Conservation (phyloP, 2,797 vertebrate species). For the Meda fulgida region DNA sequence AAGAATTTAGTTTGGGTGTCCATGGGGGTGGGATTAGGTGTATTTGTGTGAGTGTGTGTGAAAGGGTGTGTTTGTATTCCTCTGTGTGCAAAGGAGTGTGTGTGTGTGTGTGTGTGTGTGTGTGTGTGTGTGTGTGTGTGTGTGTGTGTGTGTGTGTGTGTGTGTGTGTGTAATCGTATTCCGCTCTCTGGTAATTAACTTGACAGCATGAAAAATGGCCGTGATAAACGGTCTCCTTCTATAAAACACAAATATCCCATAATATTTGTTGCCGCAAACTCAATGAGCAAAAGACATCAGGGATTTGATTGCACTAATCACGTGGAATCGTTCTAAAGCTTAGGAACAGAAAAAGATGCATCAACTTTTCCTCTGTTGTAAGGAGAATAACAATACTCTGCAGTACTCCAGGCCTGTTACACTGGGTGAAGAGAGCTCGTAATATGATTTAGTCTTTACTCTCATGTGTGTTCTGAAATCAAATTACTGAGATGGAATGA, state of each 20-base stretch:
- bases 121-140: constrained; percentile 48
- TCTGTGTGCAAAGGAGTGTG: constrained; percentile 22
- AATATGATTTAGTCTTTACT: constrained; percentile 62
- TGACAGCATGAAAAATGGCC: constrained; percentile 87
- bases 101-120: constrained; percentile 47
- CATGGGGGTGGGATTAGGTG: constrained; percentile 61
- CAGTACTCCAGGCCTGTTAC: constrained; percentile 50
- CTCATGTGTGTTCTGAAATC: constrained; percentile 51
- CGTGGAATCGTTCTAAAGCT: constrained; percentile 57
- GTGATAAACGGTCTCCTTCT: constrained; percentile 80
- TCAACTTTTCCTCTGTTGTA: constrained; percentile 34
- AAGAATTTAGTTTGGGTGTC: constrained; percentile 65
- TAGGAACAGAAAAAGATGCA: constrained; percentile 43
- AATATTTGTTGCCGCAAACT: constrained; percentile 69
- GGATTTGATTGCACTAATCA: constrained; percentile 66
- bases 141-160: constrained; percentile 52
- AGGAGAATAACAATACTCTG: constrained; percentile 24
- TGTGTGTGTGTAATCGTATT: constrained; percentile 76
- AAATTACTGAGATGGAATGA: constrained; percentile 42
- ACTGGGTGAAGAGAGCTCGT: constrained; percentile 58
- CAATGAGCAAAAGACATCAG: constrained; percentile 67
- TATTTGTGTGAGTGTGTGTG: constrained; percentile 48
- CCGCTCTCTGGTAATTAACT: constrained; percentile 83
- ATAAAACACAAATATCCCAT: constrained; percentile 78
- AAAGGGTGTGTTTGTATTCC: constrained; percentile 57